These are phyloP conservation scores for Toxotes jaculatrix DNA, from an alignment of 2,113 vertebrate genomes.

Conservation along the genomic window DNA sequence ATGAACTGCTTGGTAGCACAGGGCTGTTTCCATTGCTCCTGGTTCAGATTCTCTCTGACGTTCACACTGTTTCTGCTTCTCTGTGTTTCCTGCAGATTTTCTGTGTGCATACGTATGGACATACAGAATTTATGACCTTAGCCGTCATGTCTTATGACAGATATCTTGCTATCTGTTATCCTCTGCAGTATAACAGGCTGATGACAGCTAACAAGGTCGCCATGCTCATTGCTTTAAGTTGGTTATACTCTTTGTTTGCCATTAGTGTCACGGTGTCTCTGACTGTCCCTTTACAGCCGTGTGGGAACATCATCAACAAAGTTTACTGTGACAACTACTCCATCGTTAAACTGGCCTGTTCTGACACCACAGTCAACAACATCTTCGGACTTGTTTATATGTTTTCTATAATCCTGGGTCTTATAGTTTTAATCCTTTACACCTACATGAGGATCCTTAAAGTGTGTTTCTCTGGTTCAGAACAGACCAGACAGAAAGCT, in stretches of 20 bases:
- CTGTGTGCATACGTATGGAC: slow-evolving; percentile 62
- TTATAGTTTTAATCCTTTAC: background rate
- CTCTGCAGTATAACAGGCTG: slow-evolving; percentile 20
- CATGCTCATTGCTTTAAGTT: background rate
- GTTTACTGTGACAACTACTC: slow-evolving; percentile 72
- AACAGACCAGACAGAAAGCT: slow-evolving; percentile 39
- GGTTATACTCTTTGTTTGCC: background rate
- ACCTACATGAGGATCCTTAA: slow-evolving; percentile 35
- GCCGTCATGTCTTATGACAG: slow-evolving; percentile 61
- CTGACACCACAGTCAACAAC: slow-evolving; percentile 61
- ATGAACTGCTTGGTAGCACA: slow-evolving; percentile 54
- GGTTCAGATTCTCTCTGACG: slow-evolving; percentile 34
- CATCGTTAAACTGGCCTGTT: slow-evolving; percentile 70
- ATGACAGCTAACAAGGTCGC: slow-evolving; percentile 7
- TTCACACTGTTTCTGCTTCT: slow-evolving; percentile 7
- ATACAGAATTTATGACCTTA: slow-evolving; percentile 60
- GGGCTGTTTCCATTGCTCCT: slow-evolving; percentile 44
- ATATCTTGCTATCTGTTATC: slow-evolving; percentile 58
- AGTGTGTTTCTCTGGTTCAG: slow-evolving; percentile 37
- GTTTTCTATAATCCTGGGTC: background rate
- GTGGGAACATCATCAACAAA: slow-evolving; percentile 64
- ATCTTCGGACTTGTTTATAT: slow-evolving; percentile 51
- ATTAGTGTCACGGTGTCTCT: slow-evolving; percentile 3
- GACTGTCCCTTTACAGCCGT: slow-evolving; percentile 48
- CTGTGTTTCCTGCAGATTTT: slow-evolving; percentile 76